A percentile compares a stretch with the other conserved stretches of the same genome.
Evolutionary conservation across 2,888 invertebrate genomes (phyloP).

Genomic region (Eupithecia insigniata): DNA sequence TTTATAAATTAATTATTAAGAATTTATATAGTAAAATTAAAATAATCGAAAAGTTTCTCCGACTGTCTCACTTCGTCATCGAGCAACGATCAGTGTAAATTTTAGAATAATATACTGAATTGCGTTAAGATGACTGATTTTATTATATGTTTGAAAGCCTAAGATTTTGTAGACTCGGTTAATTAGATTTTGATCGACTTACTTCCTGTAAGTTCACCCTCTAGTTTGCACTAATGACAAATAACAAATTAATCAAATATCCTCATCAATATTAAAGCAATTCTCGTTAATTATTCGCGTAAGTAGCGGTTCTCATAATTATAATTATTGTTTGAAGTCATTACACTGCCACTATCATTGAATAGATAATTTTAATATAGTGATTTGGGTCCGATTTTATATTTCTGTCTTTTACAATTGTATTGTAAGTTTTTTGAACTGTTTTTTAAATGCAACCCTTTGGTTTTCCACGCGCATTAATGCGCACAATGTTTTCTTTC

Average conservation of each 20-base stretch:
- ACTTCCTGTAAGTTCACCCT: conserved; percentile 76
- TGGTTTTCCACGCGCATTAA: conserved; percentile 49
- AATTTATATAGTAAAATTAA: conserved; percentile 80
- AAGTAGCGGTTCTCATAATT: conserved; percentile 75
- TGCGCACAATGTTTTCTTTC: conserved; percentile 51
- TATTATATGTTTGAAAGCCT: conserved; percentile 83
- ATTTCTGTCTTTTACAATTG: conserved; percentile 80
- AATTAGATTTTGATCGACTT: conserved; percentile 75
- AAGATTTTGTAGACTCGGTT: conserved; percentile 82
- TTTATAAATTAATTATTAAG: conserved; percentile 81
- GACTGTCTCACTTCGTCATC: conserved; percentile 79
- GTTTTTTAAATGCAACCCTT: conserved; percentile 67
- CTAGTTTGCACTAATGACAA: conserved; percentile 81
- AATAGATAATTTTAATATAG: conserved; percentile 76
- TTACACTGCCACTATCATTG: conserved; percentile 81
- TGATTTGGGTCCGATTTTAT: conserved; percentile 81
- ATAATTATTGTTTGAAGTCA: conserved; percentile 68
- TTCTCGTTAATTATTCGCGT: conserved; percentile 81
- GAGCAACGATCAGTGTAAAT: conserved; percentile 81
- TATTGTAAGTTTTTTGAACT: conserved; percentile 80
- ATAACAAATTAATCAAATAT: conserved; percentile 65
- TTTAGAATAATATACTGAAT: conserved; percentile 83
- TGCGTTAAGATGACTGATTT: conserved; percentile 84
- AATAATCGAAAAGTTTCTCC: conserved; percentile 69
- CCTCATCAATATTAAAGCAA: conserved; percentile 78